Conservation (phyloP, 2,797 vertebrate species). For the Epinephelus malabaricus region DNA sequence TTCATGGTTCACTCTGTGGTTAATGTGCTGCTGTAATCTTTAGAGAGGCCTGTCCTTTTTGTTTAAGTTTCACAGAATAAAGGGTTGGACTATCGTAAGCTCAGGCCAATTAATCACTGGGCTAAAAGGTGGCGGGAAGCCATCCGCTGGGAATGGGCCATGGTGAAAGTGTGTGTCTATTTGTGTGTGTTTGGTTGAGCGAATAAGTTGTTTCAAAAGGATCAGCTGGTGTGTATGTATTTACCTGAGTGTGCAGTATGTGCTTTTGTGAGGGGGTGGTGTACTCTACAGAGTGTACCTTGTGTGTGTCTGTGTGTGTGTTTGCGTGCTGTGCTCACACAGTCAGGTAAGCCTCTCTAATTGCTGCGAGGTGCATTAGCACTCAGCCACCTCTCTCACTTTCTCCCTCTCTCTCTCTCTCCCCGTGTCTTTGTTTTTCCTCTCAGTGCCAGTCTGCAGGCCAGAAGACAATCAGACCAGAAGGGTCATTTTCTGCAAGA, state of each 20-base stretch:
- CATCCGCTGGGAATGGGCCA: constrained; percentile 51
- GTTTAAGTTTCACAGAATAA: constrained; percentile 87
- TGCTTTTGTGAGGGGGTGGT: constrained; percentile 20
- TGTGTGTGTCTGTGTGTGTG: constrained; percentile 49
- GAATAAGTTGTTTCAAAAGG: constrained; percentile 49
- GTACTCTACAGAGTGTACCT: constrained; percentile 64
- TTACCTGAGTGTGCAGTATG: constrained; percentile 53
- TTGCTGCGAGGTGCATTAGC: constrained; percentile 86
- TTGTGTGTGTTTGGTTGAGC: constrained; percentile 40
- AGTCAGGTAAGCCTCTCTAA: constrained; percentile 85
- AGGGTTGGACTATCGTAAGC: constrained; percentile 81
- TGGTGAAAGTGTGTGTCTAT: constrained; percentile 38
- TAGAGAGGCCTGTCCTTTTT: constrained; percentile 85
- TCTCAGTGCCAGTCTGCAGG: constrained; percentile 86
- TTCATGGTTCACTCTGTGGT: constrained; percentile 88
- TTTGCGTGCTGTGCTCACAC: constrained; percentile 77
- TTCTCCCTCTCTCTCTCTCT: constrained; percentile 40
- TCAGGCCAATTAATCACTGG: constrained; percentile 86
- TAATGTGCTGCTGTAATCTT: constrained; percentile 87
- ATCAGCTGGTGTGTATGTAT: constrained; percentile 64
- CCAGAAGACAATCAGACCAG: constrained; percentile 92
- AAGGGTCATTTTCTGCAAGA: constrained; percentile 95
- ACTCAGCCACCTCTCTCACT: constrained; percentile 73
- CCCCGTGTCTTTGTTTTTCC: constrained; percentile 84
- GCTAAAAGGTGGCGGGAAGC: constrained; percentile 73